These are phyloP conservation scores for Bombus confusus DNA, from an alignment of 1,140 invertebrate species.

Conservation along the genomic window DNA sequence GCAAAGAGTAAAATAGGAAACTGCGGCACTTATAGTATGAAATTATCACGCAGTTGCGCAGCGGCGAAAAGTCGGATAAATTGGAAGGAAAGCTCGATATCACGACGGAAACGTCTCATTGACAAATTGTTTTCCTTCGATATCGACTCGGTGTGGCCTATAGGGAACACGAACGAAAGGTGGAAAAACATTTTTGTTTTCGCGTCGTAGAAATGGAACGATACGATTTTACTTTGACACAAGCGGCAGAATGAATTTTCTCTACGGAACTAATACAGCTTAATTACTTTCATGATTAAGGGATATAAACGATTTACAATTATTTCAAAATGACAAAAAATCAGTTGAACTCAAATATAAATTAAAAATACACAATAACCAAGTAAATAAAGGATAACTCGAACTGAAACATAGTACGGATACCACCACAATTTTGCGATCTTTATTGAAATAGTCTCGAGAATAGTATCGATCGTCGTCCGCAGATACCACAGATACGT, in stretches of 20 bases:
- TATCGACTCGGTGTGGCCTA: constrained; percentile 23
- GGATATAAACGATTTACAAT: background rate
- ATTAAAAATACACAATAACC: too few relatives aligned
- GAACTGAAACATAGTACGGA: too few relatives aligned
- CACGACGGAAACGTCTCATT: constrained; percentile 35
- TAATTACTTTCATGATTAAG: background rate
- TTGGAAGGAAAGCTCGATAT: constrained; percentile 33
- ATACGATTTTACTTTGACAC: constrained; percentile 12
- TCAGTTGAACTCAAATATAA: too few relatives aligned
- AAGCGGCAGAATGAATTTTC: background rate
- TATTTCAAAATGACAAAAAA: too few relatives aligned
- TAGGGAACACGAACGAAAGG: background rate
- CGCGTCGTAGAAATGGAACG: background rate
- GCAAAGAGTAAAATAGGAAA: background rate
- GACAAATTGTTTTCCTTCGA: constrained; percentile 48
- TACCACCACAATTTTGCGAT: too few relatives aligned
- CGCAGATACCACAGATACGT: too few relatives aligned
- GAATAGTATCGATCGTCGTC: too few relatives aligned
- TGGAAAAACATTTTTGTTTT: constrained; percentile 24
- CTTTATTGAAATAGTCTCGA: too few relatives aligned
- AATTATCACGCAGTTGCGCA: constrained; percentile 12
- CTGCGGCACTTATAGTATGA: constrained; percentile 1
- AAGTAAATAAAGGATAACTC: too few relatives aligned
- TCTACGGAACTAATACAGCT: too few relatives aligned
- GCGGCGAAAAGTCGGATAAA: constrained; percentile 21